Conservation (phyloP, 2,888 invertebrate species). For the Hermaeophaga mercurialis region DNA sequence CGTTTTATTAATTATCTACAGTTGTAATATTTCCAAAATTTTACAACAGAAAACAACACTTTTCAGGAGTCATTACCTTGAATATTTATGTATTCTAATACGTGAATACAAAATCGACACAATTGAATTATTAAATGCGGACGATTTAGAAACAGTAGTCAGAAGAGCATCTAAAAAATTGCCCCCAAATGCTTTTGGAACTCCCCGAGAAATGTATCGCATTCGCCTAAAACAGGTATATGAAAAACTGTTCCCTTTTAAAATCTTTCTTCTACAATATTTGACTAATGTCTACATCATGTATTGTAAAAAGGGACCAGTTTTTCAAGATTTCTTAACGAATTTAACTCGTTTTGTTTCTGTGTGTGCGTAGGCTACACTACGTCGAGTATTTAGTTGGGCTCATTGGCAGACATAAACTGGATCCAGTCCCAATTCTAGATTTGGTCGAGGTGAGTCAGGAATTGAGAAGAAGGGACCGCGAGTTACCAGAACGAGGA, state of each 20-base stretch:
- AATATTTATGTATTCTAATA: slow-evolving; percentile 82
- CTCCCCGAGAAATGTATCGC: slow-evolving; percentile 69
- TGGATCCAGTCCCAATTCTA: slow-evolving; percentile 91
- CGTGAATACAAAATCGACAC: slow-evolving; percentile 76
- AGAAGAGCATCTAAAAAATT: slow-evolving; percentile 73
- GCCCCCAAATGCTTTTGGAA: slow-evolving; percentile 79
- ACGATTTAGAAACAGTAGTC: slow-evolving; percentile 83
- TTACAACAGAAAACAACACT: no score
- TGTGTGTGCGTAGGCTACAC: slow-evolving; percentile 75
- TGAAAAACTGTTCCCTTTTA: slow-evolving; percentile 17
- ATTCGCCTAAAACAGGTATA: slow-evolving; percentile 68
- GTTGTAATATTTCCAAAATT: no score
- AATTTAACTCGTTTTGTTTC: slow-evolving; percentile 16
- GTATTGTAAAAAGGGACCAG: slow-evolving; percentile 5
- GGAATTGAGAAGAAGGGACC: slow-evolving; percentile 83
- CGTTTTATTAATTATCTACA: no score
- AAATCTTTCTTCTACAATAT: background rate
- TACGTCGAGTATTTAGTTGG: slow-evolving; percentile 95
- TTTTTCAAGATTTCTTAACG: no score
- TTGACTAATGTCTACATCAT: background rate
- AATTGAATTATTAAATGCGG: slow-evolving; percentile 73
- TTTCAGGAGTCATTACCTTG: slow-evolving; percentile 86
- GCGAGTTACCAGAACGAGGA: slow-evolving; percentile 80
- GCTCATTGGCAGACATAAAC: slow-evolving; percentile 77
- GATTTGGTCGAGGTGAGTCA: slow-evolving; percentile 85